A percentile compares a stretch with the other conserved stretches of the same genome.
phyloP scores from a whole-genome alignment of 2,888 invertebrate genomes.

The Junonia oenone region DNA sequence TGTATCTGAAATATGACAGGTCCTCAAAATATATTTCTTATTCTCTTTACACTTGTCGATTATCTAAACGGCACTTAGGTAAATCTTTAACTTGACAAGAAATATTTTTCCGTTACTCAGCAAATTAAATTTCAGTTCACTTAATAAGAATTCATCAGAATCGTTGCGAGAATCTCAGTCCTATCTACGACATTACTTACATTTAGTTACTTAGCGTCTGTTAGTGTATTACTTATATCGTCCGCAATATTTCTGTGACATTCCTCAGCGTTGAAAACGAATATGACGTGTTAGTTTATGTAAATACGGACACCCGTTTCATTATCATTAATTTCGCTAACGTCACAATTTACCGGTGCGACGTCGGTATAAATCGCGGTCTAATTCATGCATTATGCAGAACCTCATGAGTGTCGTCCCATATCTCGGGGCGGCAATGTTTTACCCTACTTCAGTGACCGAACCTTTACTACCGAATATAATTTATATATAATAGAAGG shows the following conservation, averaged over 20 bases:
- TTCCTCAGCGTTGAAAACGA: conserved; percentile 16
- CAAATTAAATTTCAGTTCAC: too few species aligned
- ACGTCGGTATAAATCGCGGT: conserved; percentile 45
- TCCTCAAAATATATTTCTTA: too few species aligned
- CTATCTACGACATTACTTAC: too few species aligned
- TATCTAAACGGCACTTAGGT: too few species aligned
- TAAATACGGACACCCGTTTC: conserved; percentile 27
- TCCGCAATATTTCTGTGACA: conserved; percentile 2
- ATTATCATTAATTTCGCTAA: conserved; percentile 35
- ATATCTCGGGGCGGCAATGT: conserved; percentile 53
- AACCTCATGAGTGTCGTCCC: conserved; percentile 49
- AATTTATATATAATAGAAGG: conserved; percentile 6
- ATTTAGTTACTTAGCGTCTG: too few species aligned
- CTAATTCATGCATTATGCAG: conserved; percentile 63
- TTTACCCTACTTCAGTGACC: conserved; percentile 48
- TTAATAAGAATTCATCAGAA: too few species aligned
- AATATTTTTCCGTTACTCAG: too few species aligned
- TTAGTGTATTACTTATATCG: too few species aligned
- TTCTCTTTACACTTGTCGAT: too few species aligned
- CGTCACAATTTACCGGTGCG: conserved; percentile 32
- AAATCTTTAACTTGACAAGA: too few species aligned
- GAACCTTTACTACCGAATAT: conserved; percentile 15
- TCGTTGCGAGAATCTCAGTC: too few species aligned
- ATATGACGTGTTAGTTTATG: conserved; percentile 30
- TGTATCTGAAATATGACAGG: too few species aligned